Percentiles rank a stretch among this genome's conserved stretches.
Conservation (phyloP, 2,113 vertebrate genomes). For the Apeltes quadracus region DNA sequence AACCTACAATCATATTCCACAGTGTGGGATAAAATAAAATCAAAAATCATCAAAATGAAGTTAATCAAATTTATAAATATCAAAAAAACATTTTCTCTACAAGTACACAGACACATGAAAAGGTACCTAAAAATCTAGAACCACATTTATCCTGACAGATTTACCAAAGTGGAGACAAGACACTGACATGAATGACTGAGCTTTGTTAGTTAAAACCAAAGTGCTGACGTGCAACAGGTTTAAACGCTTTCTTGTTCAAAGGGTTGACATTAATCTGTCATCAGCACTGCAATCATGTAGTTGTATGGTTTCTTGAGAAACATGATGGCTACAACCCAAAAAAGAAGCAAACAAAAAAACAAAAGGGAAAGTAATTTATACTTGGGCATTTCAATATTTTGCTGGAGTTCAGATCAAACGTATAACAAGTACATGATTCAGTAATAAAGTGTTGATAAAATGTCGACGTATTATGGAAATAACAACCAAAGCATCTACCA, state of each 20-base stretch:
- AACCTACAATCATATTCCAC: slow-evolving; percentile 42
- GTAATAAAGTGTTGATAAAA: neutral
- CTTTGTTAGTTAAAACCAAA: neutral
- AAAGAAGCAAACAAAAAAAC: neutral
- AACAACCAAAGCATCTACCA: neutral
- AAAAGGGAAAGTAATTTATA: neutral
- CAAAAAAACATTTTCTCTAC: slow-evolving; percentile 25
- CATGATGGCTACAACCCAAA: neutral
- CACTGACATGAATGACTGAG: neutral
- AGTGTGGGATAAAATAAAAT: slow-evolving; percentile 26
- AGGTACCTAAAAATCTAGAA: neutral
- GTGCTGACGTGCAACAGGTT: neutral
- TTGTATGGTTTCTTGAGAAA: neutral
- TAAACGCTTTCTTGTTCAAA: neutral
- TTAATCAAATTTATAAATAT: slow-evolving; percentile 28
- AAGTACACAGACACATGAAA: slow-evolving; percentile 22
- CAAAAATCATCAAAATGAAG: neutral
- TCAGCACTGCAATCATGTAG: neutral
- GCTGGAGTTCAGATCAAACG: too few species aligned
- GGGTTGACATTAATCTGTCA: neutral
- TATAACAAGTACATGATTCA: neutral
- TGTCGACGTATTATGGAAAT: slow-evolving; percentile 14
- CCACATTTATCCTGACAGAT: neutral
- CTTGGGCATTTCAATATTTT: too few species aligned
- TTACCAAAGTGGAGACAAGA: neutral